phyloP scores from a whole-genome alignment of 2,797 vertebrate species.

The Otus scops region DNA sequence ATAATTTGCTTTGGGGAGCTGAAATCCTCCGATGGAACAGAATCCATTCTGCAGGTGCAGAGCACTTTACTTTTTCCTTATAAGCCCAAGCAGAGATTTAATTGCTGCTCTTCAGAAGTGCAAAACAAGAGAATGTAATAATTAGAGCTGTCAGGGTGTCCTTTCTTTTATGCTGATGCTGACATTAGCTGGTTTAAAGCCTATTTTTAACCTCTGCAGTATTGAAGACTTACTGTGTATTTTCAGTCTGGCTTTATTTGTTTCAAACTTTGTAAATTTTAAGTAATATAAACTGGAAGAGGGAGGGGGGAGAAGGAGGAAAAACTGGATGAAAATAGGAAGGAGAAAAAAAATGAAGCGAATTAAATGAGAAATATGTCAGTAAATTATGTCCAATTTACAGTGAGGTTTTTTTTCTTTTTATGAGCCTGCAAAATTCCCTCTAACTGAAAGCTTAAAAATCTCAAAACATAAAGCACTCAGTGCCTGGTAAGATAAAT shows the following conservation, averaged over 20 bases:
- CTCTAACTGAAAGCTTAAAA: background rate
- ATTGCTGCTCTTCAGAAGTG: slow-evolving; percentile 71
- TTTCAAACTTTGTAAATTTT: slow-evolving; percentile 50
- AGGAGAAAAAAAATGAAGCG: background rate
- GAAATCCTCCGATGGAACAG: background rate
- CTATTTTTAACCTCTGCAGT: slow-evolving; percentile 72
- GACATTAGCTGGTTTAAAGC: slow-evolving; percentile 65
- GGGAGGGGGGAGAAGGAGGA: background rate
- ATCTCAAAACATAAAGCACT: background rate
- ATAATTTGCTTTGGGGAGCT: slow-evolving; percentile 30
- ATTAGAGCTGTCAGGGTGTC: slow-evolving; percentile 74
- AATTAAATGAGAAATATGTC: background rate
- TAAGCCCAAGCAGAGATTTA: slow-evolving; percentile 68
- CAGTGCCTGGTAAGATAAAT: background rate
- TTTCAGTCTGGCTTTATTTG: slow-evolving; percentile 50
- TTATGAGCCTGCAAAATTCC: background rate
- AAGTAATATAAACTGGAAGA: background rate
- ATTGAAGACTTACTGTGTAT: slow-evolving; percentile 25
- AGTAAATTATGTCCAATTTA: background rate
- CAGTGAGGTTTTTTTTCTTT: background rate
- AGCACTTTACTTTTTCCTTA: slow-evolving; percentile 59
- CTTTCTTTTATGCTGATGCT: slow-evolving; percentile 66
- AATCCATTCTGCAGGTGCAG: slow-evolving; percentile 59
- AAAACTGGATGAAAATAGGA: background rate
- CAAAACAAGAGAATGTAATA: slow-evolving; percentile 75